Evolutionary conservation across 2,888 invertebrate genomes (phyloP), one percentile per base, ranked within the genome.

Genomic region (Perizoma affinitatum): DNA sequence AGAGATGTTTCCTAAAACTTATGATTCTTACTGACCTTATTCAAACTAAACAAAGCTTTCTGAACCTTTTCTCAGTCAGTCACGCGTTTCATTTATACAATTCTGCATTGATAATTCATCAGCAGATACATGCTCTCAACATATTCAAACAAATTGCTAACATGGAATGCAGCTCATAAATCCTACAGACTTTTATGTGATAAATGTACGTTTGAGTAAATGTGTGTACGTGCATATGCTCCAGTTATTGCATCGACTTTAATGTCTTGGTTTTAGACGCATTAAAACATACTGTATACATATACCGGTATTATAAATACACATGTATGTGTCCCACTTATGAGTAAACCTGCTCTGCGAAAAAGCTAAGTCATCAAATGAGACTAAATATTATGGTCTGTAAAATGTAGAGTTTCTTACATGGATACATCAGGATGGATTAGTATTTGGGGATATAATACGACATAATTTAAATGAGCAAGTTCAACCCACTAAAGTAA

Each of bases 281-380:
- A 47, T 40, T 2, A 50, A 50, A 41, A 50, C 40, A 41, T 41
- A 40, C 40, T 33, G 36, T 38, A 40, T 22, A 22, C 22, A 1
- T 41, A 50, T 41, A 50, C 33, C 22, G 38, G 49, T 50, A 41
- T 38, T 11, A 36, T 40, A 7, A 11, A 7, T 38, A 10, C 11
- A 11, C 9, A 40, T 11, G 2, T 8, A 22, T 49, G 40, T 49
- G 49, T 41, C 9, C 50, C 6, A 33, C 42, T 51, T 51, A 33
- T 34, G n/a, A 51, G 38, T 6, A 38, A 50, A 41, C 40, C 33
- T 6, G 50, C 50, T 42, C 33, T 51, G 34, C 5, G 33, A 51
- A 42, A 10, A 42, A 4, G 10, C 50, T 6, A 22, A 22, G 22
- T 22, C 22, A 22, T 22, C 47, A 7, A 38, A 38, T 38, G 38